Conservation (phyloP, 92 coral and sea anemone genomes). For the Phymanthus crucifer region DNA sequence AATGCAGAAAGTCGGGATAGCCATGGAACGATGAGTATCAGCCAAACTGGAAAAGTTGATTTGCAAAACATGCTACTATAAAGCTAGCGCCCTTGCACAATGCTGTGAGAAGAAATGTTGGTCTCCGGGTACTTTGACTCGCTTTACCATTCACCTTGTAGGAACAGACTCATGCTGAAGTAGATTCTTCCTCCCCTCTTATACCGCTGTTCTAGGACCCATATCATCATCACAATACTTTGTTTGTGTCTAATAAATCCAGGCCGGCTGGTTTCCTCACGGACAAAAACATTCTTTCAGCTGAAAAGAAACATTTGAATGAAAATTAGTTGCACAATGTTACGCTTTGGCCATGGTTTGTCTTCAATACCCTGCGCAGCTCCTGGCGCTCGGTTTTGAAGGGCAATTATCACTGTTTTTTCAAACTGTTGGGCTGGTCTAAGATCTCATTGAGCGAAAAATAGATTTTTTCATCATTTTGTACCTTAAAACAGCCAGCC, state of each 20-base stretch:
- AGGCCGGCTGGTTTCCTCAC: constrained; percentile 34
- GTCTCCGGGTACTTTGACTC: not conserved
- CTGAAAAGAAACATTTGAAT: constrained; percentile 19
- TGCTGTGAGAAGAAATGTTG: not conserved
- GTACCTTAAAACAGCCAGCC: not conserved
- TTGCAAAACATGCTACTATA: constrained; percentile 20
- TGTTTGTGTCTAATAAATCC: constrained; percentile 12
- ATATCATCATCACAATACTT: constrained; percentile 23
- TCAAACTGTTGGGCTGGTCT: constrained; percentile 63
- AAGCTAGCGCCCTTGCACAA: constrained; percentile 10
- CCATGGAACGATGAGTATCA: constrained; percentile 20
- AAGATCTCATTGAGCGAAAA: not conserved
- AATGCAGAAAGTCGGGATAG: constrained; percentile 24
- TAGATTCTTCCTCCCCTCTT: not conserved
- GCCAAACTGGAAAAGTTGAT: constrained; percentile 1
- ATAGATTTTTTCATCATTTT: not conserved
- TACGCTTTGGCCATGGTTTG: constrained; percentile 29
- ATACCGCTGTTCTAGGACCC: not conserved
- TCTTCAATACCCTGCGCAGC: constrained; percentile 39
- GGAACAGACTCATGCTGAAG: not conserved
- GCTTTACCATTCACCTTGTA: not conserved
- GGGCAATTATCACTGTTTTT: constrained; percentile 68
- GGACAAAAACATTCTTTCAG: constrained; percentile 32
- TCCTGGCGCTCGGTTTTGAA: constrained; percentile 61
- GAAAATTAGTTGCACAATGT: constrained; percentile 25